Evolutionary conservation across 2,888 invertebrate species (phyloP), one percentile per base, ranked within the genome.

Genomic region (Eueremaeus valkanovi): DNA sequence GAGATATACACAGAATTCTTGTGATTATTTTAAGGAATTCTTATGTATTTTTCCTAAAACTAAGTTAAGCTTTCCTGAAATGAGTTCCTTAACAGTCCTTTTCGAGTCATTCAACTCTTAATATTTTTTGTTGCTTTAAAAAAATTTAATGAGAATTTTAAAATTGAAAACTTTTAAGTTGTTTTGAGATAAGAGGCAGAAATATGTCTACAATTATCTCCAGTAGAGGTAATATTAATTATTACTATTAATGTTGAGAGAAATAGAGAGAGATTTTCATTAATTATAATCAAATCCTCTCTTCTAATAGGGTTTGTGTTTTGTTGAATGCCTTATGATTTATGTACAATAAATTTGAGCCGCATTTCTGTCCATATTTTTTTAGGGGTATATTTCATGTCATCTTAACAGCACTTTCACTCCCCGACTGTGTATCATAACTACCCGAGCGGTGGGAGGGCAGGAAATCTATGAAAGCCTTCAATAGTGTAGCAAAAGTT

Each of bases 161-260:
- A 66, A 63, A 66, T 21, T 66, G 29, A 11, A 18, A 1, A n/a
- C 24, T 66, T 16, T n/a, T n/a, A n/a, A n/a, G n/a, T n/a, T n/a
- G n/a, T n/a, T n/a, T n/a, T n/a, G n/a, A n/a, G n/a, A n/a, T n/a
- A n/a, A n/a, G n/a, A n/a, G n/a, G 21, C 55, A 3, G 18, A 45
- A 36, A 63, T 40, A 18, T 40, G 40, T 40, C 66, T 66, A 66
- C 66, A 66, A 66, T 66, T n/a, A 66, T 66, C 33, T 66, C 36
- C 66, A 66, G 66, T 18, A 21, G 40, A 24, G 36, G 40, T 40
- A 21, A 33, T 58, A 58, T 31, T n/a, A n/a, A n/a, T n/a, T n/a
- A n/a, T n/a, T n/a, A n/a, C n/a, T n/a, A n/a, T n/a, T n/a, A n/a
- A n/a, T n/a, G n/a, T n/a, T 58, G 29, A 31, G 24, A 31, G 11